Percentiles rank a stretch among this genome's conserved stretches.
Evolutionary conservation across 2,888 invertebrate genomes (phyloP).

Genomic region (Dermolepida albohirtum): DNA sequence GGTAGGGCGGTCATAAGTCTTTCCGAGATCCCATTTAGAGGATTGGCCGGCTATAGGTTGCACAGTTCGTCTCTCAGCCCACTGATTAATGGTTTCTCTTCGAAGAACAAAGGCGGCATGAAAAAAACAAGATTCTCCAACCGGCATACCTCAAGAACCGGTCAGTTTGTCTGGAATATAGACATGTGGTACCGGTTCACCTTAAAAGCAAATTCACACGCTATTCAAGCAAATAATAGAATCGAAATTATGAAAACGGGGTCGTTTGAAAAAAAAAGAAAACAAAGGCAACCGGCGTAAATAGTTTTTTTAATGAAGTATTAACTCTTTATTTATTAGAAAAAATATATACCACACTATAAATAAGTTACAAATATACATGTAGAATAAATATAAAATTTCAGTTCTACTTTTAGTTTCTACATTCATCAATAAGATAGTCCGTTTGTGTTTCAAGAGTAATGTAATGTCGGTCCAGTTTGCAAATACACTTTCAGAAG

Average conservation of each 20-base stretch:
- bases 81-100: constrained; percentile 58
- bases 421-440: no score
- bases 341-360: no score
- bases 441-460: no score
- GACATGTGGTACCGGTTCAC: constrained; percentile 7
- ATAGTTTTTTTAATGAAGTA: no score
- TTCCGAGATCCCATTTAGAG: constrained; percentile 54
- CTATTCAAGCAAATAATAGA: constrained; percentile 8
- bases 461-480: no score
- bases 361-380: no score
- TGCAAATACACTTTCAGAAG: no score
- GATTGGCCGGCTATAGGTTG: constrained; percentile 51
- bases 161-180: constrained; percentile 27
- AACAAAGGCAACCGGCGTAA: no score
- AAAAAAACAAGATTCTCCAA: constrained; percentile 35
- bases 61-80: constrained; percentile 50
- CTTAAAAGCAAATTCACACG: constrained; percentile 22
- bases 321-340: no score
- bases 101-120: constrained; percentile 48
- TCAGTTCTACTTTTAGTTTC: no score
- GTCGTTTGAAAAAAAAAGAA: no score
- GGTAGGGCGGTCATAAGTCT: constrained; percentile 59
- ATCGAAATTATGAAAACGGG: not conserved
- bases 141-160: constrained; percentile 38
- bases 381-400: no score